Conservation (phyloP, 1,140 invertebrate species). For the Megathymus violae region DNA sequence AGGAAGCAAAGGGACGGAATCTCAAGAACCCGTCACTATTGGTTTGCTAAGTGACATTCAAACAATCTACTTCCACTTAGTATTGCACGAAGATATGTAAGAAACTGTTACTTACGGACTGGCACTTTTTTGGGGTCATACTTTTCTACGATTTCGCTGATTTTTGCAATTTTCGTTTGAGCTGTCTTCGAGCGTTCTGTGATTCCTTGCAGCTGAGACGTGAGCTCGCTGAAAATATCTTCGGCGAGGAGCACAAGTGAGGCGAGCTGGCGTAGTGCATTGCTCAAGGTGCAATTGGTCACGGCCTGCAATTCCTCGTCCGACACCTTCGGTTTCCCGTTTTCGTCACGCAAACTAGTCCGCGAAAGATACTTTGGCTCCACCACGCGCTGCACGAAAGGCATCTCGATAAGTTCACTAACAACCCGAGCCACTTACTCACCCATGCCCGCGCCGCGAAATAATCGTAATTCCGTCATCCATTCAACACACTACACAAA, state of each 20-base stretch:
- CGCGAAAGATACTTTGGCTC: conserved; percentile 88
- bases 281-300: conserved; percentile 90
- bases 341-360: conserved; percentile 84
- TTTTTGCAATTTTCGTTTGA: conserved; percentile 85
- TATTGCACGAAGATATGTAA: background rate
- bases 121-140: conserved; percentile 91
- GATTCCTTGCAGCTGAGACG: conserved; percentile 87
- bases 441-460: conserved; percentile 73
- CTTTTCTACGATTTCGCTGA: conserved; percentile 85
- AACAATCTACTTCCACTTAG: conserved; percentile 22
- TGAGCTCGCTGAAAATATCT: conserved; percentile 90
- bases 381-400: conserved; percentile 89
- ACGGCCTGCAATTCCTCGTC: conserved; percentile 90
- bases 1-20: conserved; percentile 19
- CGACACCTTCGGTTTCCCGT: conserved; percentile 84
- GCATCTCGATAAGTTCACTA: conserved; percentile 84
- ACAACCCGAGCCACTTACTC: conserved; percentile 64
- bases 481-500: conserved; percentile 82
- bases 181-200: conserved; percentile 86
- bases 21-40: conserved; percentile 4
- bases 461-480: conserved; percentile 78
- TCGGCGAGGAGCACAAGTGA: conserved; percentile 90
- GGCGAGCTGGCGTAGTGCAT: conserved; percentile 90
- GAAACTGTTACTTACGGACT: conserved; percentile 89
- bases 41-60: conserved; percentile 19